Percentiles rank a stretch among this genome's conserved stretches.
These are phyloP conservation scores for Zootermopsis nevadensis DNA, from an alignment of 2,888 invertebrate genomes.

Conservation along the genomic window DNA sequence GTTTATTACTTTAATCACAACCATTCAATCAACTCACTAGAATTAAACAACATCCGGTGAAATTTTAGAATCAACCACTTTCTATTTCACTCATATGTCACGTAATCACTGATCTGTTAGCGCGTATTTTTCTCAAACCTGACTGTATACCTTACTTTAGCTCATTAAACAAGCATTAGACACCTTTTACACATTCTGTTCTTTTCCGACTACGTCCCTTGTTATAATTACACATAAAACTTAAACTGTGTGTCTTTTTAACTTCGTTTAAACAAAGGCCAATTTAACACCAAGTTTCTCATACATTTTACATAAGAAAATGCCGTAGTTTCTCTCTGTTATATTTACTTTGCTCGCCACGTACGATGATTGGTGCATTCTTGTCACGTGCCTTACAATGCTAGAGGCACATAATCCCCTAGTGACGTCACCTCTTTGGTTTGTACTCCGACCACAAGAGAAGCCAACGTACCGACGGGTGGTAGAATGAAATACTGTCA, in stretches of 20 bases:
- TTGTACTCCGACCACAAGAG: neutral
- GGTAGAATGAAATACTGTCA: constrained; percentile 29
- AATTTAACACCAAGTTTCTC: neutral
- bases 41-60: no score
- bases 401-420: constrained; percentile 20
- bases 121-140: no score
- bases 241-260: neutral
- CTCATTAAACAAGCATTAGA: no score
- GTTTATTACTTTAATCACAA: no score
- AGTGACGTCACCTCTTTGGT: neutral
- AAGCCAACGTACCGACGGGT: neutral
- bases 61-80: no score
- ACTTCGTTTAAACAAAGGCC: neutral
- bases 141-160: no score
- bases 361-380: constrained; percentile 30
- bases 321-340: neutral
- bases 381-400: constrained; percentile 31
- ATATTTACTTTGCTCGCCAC: constrained; percentile 29
- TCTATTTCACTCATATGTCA: no score
- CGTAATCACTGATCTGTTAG: no score
- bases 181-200: no score
- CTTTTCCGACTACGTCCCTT: neutral
- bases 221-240: neutral
- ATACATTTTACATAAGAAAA: neutral
- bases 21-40: no score